Evolutionary conservation across 2,797 vertebrate genomes (phyloP).

Genomic region (Acanthornis magna): DNA sequence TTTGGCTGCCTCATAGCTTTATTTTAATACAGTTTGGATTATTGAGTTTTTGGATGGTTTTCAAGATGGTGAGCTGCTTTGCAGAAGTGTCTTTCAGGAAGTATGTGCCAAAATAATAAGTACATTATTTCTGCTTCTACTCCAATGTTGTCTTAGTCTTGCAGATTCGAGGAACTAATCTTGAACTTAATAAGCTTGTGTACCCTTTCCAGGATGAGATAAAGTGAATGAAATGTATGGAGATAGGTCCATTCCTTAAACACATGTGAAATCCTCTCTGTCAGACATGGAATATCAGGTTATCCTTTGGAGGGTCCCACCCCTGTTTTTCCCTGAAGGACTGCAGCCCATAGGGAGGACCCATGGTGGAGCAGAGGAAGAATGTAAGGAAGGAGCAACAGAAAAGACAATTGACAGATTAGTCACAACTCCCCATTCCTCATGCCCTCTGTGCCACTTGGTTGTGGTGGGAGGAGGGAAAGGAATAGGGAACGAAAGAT

Average conservation of each 20-base stretch:
- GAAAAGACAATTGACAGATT: neutral
- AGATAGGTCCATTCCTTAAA: neutral
- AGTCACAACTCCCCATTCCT: rapidly evolving
- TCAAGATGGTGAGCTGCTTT: neutral
- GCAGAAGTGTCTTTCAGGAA: neutral
- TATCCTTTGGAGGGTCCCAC: neutral
- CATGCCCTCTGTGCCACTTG: neutral
- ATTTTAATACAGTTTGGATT: neutral
- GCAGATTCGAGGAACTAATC: neutral
- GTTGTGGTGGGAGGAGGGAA: neutral
- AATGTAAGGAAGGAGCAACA: neutral
- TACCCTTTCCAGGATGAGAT: neutral
- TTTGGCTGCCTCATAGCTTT: neutral
- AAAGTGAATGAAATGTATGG: neutral
- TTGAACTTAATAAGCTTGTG: neutral
- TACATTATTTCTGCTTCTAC: neutral
- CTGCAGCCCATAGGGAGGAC: neutral
- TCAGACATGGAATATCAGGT: neutral
- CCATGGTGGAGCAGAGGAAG: neutral
- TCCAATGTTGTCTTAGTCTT: neutral
- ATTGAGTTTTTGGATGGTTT: neutral
- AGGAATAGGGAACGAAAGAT: neutral
- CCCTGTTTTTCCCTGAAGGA: neutral
- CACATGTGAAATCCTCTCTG: rapidly evolving
- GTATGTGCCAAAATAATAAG: neutral